phyloP scores from a whole-genome alignment of 1,140 invertebrate species.

The Anoplophora glabripennis region DNA sequence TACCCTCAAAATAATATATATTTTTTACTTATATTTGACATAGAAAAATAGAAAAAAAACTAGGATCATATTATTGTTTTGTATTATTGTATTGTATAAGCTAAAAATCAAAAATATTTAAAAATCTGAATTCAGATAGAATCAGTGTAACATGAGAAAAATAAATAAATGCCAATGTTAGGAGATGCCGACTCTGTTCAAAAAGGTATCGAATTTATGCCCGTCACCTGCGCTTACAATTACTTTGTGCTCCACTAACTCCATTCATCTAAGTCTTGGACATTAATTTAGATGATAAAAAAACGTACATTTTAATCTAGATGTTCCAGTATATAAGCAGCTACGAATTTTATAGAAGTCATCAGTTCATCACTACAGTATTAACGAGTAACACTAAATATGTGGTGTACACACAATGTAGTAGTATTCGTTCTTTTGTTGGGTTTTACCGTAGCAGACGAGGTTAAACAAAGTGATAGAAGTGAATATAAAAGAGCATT shows the following conservation, averaged over 20 bases:
- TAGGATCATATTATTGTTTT: too few species aligned
- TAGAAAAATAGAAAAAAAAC: too few species aligned
- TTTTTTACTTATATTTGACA: too few species aligned
- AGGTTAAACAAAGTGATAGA: conserved; percentile 29
- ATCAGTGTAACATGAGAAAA: too few species aligned
- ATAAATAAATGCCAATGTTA: too few species aligned
- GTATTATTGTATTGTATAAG: too few species aligned
- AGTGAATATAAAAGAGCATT: conserved; percentile 44
- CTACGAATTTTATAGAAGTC: conserved; percentile 13
- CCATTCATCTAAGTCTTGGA: conserved; percentile 29
- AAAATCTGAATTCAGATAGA: too few species aligned
- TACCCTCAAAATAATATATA: too few species aligned
- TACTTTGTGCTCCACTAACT: conserved; percentile 39
- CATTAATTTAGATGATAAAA: conserved; percentile 31
- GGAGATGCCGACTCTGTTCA: conserved; percentile 3
- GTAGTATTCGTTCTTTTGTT: conserved; percentile 1
- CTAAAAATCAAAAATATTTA: too few species aligned
- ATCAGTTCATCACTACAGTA: conserved; percentile 23
- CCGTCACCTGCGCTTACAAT: conserved; percentile 39
- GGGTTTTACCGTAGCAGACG: conserved; percentile 7
- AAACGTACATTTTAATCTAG: conserved; percentile 22
- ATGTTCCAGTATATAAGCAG: conserved; percentile 31
- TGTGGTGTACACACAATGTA: conserved; percentile 4
- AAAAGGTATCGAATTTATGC: conserved; percentile 19
- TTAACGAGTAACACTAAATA: conserved; percentile 11